phyloP scores from a whole-genome alignment of 2,888 invertebrate species.

The Ochlodes sylvanus region DNA sequence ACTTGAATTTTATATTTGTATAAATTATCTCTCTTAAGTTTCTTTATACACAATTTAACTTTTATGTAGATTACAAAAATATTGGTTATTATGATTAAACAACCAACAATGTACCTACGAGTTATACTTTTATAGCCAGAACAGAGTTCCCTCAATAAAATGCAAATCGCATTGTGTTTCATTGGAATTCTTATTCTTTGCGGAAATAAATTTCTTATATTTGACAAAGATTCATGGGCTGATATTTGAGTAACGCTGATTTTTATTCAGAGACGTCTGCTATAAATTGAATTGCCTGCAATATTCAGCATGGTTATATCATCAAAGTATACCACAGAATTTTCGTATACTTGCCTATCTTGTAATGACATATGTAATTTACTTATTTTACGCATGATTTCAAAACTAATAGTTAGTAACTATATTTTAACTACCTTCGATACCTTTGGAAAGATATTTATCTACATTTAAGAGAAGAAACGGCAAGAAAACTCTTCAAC shows the following conservation, averaged over 20 bases:
- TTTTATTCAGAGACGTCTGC: conserved; percentile 31
- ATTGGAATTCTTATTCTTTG: conserved; percentile 36
- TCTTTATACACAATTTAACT: too few species aligned
- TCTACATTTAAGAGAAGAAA: too few species aligned
- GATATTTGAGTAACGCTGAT: conserved; percentile 32
- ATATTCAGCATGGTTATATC: conserved; percentile 30
- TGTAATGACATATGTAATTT: too few species aligned
- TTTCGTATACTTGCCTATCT: too few species aligned
- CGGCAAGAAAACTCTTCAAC: too few species aligned
- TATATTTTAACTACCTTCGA: too few species aligned
- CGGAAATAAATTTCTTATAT: conserved; percentile 38
- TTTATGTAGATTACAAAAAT: neutral
- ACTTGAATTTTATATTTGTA: too few species aligned
- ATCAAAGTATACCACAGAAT: neutral
- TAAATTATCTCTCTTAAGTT: too few species aligned
- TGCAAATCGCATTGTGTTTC: conserved; percentile 35
- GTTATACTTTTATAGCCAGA: conserved; percentile 4
- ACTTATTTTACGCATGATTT: too few species aligned
- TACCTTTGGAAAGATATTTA: too few species aligned
- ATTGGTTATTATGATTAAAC: neutral
- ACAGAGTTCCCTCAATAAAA: conserved; percentile 32
- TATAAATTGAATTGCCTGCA: conserved; percentile 33
- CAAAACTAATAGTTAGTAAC: too few species aligned
- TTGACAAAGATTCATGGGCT: conserved; percentile 37
- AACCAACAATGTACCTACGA: neutral